Percentiles rank a stretch among this genome's conserved stretches.
These are phyloP conservation scores for Piprites chloris DNA, from an alignment of 2,113 vertebrate genomes.

Conservation along the genomic window DNA sequence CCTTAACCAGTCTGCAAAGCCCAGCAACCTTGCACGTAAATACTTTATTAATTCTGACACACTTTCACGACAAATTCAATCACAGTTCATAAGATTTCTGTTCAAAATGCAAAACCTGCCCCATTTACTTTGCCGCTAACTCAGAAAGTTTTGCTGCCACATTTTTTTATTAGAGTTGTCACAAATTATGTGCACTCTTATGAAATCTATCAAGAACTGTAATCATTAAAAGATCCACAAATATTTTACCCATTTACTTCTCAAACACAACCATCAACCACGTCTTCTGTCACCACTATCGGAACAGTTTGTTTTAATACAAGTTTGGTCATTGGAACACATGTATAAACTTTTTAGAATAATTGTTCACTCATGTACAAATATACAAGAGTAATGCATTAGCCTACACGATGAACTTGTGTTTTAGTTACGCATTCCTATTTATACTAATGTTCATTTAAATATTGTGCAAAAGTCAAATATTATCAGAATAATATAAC, in stretches of 20 bases:
- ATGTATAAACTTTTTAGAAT: slow-evolving; percentile 79
- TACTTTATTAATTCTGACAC: slow-evolving; percentile 97
- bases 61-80: slow-evolving; percentile 97
- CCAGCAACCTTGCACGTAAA: slow-evolving; percentile 85
- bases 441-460: slow-evolving; percentile 68
- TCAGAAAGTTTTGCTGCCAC: slow-evolving; percentile 86
- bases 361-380: slow-evolving; percentile 77
- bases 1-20: slow-evolving; percentile 82
- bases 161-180: slow-evolving; percentile 89
- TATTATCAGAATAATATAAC: slow-evolving; percentile 58
- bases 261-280: slow-evolving; percentile 71
- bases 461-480: slow-evolving; percentile 71
- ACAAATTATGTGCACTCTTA: slow-evolving; percentile 85
- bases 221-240: slow-evolving; percentile 83
- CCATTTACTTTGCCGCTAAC: slow-evolving; percentile 88
- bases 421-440: slow-evolving; percentile 67
- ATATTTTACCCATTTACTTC: slow-evolving; percentile 82
- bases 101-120: slow-evolving; percentile 88
- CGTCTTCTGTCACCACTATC: slow-evolving; percentile 55
- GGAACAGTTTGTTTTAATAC: slow-evolving; percentile 64
- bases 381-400: slow-evolving; percentile 78
- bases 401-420: slow-evolving; percentile 64
- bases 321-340: slow-evolving; percentile 72
- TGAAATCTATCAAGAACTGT: slow-evolving; percentile 85
- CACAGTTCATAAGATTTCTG: slow-evolving; percentile 89